Percentiles rank a stretch among this genome's conserved stretches.
These are phyloP conservation scores for Chloropsis cyanopogon DNA, from an alignment of 2,113 vertebrate species.

Conservation along the genomic window DNA sequence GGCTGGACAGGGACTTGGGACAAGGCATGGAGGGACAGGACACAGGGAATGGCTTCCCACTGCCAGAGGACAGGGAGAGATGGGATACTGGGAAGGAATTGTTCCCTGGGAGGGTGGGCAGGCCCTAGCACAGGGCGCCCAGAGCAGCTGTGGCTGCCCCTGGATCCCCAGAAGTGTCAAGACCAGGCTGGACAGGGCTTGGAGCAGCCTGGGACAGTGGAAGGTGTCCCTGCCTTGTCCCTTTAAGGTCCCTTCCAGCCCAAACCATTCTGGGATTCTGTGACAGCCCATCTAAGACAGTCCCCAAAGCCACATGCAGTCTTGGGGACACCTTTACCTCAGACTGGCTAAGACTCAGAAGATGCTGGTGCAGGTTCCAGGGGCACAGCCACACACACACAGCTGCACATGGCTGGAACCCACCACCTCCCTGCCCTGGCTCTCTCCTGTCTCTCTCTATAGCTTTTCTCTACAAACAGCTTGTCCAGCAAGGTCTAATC, in stretches of 20 bases:
- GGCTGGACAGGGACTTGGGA: neutral
- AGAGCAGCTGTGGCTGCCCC: neutral
- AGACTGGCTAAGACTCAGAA: neutral
- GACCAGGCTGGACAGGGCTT: neutral
- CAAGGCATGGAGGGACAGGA: neutral
- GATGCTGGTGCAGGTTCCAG: neutral
- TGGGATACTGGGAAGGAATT: neutral
- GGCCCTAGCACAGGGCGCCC: neutral
- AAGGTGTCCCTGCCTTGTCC: neutral
- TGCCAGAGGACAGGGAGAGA: rapidly evolving
- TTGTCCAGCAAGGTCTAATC: neutral
- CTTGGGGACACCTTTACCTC: neutral
- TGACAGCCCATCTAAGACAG: neutral
- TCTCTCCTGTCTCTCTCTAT: neutral
- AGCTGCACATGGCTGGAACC: neutral
- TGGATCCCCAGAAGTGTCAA: neutral
- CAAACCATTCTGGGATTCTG: neutral
- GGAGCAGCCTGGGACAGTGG: neutral
- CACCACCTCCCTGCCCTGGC: neutral
- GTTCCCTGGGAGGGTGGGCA: rapidly evolving
- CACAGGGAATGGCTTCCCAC: neutral
- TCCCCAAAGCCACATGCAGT: neutral
- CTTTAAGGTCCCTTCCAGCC: neutral
- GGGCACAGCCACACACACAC: neutral
- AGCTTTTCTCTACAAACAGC: neutral